phyloP scores from a whole-genome alignment of 2,888 invertebrate genomes.

The Apotomis betuletana region DNA sequence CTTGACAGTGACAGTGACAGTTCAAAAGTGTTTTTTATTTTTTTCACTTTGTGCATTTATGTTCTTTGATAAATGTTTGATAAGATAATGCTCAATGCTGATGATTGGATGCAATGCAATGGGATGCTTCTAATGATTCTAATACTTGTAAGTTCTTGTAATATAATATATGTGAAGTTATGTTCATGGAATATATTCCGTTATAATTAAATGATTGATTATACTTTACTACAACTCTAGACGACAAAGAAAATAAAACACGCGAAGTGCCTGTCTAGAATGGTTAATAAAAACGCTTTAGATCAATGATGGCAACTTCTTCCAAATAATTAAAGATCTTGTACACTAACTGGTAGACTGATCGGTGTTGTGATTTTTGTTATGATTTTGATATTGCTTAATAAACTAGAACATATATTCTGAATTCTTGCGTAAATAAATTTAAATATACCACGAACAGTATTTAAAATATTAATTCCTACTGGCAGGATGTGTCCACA shows the following conservation, averaged over 20 bases:
- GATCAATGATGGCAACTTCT: not conserved
- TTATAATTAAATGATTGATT: no score
- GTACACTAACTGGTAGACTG: not conserved
- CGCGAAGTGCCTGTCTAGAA: not conserved
- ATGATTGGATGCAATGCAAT: no score
- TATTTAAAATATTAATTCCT: not conserved
- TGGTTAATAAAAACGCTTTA: not conserved
- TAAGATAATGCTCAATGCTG: no score
- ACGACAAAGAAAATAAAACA: not conserved
- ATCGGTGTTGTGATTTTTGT: not conserved
- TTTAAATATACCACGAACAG: not conserved
- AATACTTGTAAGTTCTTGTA: no score
- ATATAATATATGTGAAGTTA: no score
- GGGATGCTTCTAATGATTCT: no score
- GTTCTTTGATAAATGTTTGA: no score
- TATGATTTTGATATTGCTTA: not conserved
- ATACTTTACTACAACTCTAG: no score
- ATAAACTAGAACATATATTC: no score
- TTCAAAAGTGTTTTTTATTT: not conserved
- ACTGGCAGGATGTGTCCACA: constrained; percentile 41
- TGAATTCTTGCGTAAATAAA: no score
- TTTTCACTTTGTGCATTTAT: not conserved
- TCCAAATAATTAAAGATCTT: not conserved
- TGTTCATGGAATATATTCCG: no score
- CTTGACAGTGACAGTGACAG: not conserved